Evolutionary conservation across 2,797 vertebrate species (phyloP).

Genomic region (Ataeniobius toweri): DNA sequence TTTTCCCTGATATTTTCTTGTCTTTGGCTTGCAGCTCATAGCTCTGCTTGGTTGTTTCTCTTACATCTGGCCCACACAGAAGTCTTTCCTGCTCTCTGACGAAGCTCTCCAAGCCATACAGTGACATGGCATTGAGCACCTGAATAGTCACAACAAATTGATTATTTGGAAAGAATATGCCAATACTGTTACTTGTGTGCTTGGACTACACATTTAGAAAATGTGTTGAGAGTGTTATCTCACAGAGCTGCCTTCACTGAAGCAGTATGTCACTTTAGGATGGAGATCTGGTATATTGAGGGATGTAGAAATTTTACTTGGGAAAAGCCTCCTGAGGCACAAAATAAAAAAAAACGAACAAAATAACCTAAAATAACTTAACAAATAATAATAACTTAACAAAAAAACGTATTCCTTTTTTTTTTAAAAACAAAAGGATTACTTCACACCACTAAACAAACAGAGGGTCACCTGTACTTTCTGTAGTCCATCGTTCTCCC

Average conservation of each 20-base stretch:
- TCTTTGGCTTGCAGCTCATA: conserved; percentile 35
- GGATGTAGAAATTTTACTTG: conserved; percentile 87
- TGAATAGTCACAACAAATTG: conserved; percentile 49
- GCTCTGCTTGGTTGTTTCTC: conserved; percentile 41
- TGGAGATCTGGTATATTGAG: conserved; percentile 83
- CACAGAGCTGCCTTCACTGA: conserved; percentile 84
- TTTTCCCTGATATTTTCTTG: conserved; percentile 55
- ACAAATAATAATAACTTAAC: too few species aligned
- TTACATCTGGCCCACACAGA: conserved; percentile 66
- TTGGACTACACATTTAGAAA: neutral
- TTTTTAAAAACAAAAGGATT: neutral
- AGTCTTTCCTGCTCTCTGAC: conserved; percentile 87
- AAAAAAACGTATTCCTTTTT: neutral
- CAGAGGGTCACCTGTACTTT: conserved; percentile 76
- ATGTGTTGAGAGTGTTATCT: conserved; percentile 57
- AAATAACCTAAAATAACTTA: neutral
- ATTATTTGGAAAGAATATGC: neutral
- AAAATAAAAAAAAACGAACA: conserved; percentile 22
- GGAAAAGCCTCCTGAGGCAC: conserved; percentile 86
- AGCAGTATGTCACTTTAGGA: conserved; percentile 86
- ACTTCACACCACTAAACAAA: neutral
- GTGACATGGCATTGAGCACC: conserved; percentile 82
- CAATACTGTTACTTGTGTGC: neutral
- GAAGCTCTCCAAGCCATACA: conserved; percentile 86
- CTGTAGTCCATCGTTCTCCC: conserved; percentile 84